phyloP scores from a whole-genome alignment of 2,888 invertebrate genomes.

The Lithosia quadra region DNA sequence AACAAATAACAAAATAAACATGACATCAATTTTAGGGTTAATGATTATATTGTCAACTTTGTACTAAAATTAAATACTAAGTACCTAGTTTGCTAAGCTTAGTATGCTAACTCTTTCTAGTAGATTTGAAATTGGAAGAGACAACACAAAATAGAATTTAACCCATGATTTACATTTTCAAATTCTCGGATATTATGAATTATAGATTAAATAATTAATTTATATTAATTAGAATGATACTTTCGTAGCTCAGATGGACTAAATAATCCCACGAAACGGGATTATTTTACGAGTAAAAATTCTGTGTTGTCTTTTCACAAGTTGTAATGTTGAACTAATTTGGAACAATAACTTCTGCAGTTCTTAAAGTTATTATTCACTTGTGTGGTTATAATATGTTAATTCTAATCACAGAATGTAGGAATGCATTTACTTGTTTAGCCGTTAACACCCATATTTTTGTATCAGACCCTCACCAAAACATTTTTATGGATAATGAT shows the following conservation, averaged over 20 bases:
- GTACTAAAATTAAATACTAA: neutral
- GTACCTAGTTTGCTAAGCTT: neutral
- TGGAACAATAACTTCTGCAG: neutral
- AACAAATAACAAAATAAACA: neutral
- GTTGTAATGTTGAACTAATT: neutral
- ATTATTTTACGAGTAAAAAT: neutral
- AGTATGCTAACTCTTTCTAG: neutral
- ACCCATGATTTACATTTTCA: neutral
- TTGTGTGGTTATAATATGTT: constrained; percentile 27
- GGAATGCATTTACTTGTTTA: constrained; percentile 48
- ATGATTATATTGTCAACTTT: neutral
- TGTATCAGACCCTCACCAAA: constrained; percentile 27
- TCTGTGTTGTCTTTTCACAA: neutral
- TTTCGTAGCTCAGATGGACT: neutral
- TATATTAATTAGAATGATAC: no score
- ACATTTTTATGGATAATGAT: constrained; percentile 30
- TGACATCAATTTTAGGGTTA: constrained; percentile 1
- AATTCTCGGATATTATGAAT: neutral
- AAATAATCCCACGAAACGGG: neutral
- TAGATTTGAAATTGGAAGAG: constrained; percentile 2
- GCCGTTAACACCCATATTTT: constrained; percentile 25
- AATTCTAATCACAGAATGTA: constrained; percentile 38
- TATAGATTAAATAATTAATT: no score
- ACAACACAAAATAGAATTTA: neutral
- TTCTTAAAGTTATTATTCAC: neutral